Evolutionary conservation across 2,113 vertebrate species (phyloP), one percentile per base, ranked within the genome.

Genomic region (Barbus barbus): DNA sequence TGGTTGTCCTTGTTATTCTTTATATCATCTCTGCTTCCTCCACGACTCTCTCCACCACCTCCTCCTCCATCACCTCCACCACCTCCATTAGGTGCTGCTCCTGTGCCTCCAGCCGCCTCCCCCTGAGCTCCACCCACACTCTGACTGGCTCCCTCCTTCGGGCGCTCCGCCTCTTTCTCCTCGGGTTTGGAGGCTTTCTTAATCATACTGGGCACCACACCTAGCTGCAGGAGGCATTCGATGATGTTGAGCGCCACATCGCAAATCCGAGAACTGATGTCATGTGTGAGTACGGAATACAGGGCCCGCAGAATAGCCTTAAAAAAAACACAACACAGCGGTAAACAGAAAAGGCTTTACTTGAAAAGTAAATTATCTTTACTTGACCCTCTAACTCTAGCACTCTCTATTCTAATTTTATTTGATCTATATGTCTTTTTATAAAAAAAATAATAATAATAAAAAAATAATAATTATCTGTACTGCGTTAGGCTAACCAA

Each of bases 201-300:
- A 77, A 95, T 94, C 73, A 97, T 93, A 41, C 94, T 96, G 4
- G 98, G 98, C 44, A 99, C 97, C 67, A 99, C 96, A 0, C 97
- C 96, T 81, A 99, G 95, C 84, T 99, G 98, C 88, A 99, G 95
- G 84, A 99, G 93, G 83, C 96, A 98, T 76, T 99, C 97, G n/a
- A 99, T 98, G 80, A 99, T 97, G 91, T 97, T 99, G 67, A 99
- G 94, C 0, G 97, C 96, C 86, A 97, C 97, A 13, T 99, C 98
- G 0, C 98, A 99, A 90, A 99, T 96, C 14, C 98, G 95, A 58
- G 98, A 99, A 89, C 96, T 98, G 91, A 99, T 98, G 89, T 99
- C 98, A 6, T 98, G 97, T 84, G 96, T 97, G 81, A 99, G 94
- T 36, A 99, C 96, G n/a, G 98, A 94, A 56, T 97, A 98, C 76